Percentiles rank a stretch among this genome's conserved stretches.
Conservation (phyloP, 2,797 vertebrate genomes). For the Synanceia verrucosa region DNA sequence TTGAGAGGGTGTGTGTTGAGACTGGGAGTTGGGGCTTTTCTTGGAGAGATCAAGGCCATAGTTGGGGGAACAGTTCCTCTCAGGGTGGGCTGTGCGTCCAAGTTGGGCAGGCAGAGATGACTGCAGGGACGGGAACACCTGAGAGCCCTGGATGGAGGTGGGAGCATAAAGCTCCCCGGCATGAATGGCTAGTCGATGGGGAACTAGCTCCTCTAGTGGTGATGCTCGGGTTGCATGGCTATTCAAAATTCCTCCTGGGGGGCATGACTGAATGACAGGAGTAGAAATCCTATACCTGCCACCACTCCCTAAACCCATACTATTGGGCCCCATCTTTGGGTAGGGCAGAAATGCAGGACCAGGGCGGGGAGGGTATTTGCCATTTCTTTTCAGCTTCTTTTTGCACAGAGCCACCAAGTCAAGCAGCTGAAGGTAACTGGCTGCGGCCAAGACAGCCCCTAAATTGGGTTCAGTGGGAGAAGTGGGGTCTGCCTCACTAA, state of each 20-base stretch:
- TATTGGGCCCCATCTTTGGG: constrained; percentile 82
- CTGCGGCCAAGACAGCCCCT: constrained; percentile 94
- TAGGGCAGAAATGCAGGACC: constrained; percentile 81
- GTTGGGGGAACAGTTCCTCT: constrained; percentile 92
- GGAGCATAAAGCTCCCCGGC: constrained; percentile 93
- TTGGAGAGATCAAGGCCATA: constrained; percentile 97
- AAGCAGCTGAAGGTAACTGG: constrained; percentile 98
- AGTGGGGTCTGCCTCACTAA: constrained; percentile 89
- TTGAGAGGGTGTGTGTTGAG: constrained; percentile 79
- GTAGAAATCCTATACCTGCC: constrained; percentile 89
- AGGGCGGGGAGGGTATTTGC: constrained; percentile 91
- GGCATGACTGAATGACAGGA: constrained; percentile 95
- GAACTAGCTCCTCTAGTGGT: constrained; percentile 81
- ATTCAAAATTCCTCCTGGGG: constrained; percentile 79
- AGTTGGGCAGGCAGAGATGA: constrained; percentile 79
- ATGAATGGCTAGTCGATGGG: constrained; percentile 87
- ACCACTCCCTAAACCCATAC: constrained; percentile 79
- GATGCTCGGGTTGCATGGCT: constrained; percentile 81
- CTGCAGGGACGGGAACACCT: constrained; percentile 83
- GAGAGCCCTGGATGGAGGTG: constrained; percentile 84
- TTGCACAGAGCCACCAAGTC: constrained; percentile 98
- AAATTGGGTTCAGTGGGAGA: constrained; percentile 90
- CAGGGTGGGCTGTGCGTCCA: constrained; percentile 82
- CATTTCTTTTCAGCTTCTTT: constrained; percentile 94
- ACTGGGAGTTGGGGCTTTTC: constrained; percentile 91